A percentile compares a stretch with the other conserved stretches of the same genome.
Conservation (phyloP, 2,888 invertebrate species). For the Pammene fasciana region DNA sequence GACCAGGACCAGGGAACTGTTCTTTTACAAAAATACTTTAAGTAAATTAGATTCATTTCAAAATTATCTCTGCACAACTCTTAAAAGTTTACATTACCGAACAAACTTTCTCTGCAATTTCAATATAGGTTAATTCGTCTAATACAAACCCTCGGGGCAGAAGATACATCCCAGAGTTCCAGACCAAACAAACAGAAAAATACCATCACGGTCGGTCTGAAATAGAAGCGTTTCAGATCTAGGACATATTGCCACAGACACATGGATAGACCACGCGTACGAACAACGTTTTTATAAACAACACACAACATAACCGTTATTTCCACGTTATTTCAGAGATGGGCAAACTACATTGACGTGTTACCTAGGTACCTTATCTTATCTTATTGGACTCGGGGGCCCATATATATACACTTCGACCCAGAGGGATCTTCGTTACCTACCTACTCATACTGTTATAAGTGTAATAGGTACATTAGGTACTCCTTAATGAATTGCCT, state of each 20-base stretch:
- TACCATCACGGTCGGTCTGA: conserved; percentile 22
- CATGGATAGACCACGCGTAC: background rate
- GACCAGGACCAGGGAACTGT: too few relatives aligned
- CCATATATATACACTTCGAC: too few relatives aligned
- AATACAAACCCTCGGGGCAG: conserved; percentile 18
- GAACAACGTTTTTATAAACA: background rate
- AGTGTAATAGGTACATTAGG: too few relatives aligned
- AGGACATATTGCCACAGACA: conserved; percentile 35
- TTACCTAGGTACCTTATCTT: too few relatives aligned
- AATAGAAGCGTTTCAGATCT: conserved; percentile 36
- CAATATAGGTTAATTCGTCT: conserved; percentile 30
- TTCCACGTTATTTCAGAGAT: too few relatives aligned
- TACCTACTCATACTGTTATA: too few relatives aligned
- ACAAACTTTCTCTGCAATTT: conserved; percentile 20
- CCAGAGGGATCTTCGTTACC: too few relatives aligned
- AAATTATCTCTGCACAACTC: conserved; percentile 1
- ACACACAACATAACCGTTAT: too few relatives aligned
- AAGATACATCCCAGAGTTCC: conserved; percentile 31
- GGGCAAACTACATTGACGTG: too few relatives aligned
- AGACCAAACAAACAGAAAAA: conserved; percentile 40
- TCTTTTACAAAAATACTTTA: too few relatives aligned
- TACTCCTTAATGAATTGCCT: too few relatives aligned
- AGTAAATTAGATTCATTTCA: background rate
- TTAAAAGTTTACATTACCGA: conserved; percentile 23
- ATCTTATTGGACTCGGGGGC: too few relatives aligned